Evolutionary conservation across 1,140 invertebrate genomes (phyloP), one percentile per base, ranked within the genome.

Genomic region (Tetramorium simillimum): DNA sequence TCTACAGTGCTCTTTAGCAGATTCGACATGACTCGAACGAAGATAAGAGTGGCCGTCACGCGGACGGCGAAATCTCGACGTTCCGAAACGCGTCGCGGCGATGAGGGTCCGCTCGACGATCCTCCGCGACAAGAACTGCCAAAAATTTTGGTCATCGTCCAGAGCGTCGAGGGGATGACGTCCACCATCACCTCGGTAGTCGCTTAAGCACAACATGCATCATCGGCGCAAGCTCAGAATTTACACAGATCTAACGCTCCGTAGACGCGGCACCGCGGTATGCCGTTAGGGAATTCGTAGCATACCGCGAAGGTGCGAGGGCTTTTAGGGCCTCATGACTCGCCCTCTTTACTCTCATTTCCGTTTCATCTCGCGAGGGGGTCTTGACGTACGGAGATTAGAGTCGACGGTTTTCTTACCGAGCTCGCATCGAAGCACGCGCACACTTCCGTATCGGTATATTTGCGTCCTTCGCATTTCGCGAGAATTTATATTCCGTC

Each of bases 201-300:
- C 93, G 93, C 93, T 92, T 93, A 95, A 95, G 95, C 95, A 95
- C 93, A 95, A 95, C 95, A 95, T 95, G 94, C 95, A 95, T 95
- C 95, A 95, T 95, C 95, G 95, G 95, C 95, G 94, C 95, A 95
- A 95, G 95, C 95, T 95, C 91, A 93, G 89, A 95, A 92, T 94
- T 94, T 91, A 91, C 89, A 91, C 89, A 91, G 72, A 91, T 91
- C 90, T 91, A 91, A 91, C 85, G 84, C 89, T 86, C 88, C 89
- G 89, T 91, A 89, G 76, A 65, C 78, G 85, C 87, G 88, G 86
- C 65, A 89, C 85, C 88, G 51, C 85, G 56, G 18, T 80, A 28
- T 51, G 49, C 49, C 33, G 33, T 33, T 33, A 4, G 33, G 4
- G 21, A 16, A 28, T 43, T 85, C 33, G 46, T 21, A n/a, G 21